A percentile compares a stretch with the other conserved stretches of the same genome.
Conservation (phyloP, 2,797 vertebrate species). For the Eutrigla gurnardus region DNA sequence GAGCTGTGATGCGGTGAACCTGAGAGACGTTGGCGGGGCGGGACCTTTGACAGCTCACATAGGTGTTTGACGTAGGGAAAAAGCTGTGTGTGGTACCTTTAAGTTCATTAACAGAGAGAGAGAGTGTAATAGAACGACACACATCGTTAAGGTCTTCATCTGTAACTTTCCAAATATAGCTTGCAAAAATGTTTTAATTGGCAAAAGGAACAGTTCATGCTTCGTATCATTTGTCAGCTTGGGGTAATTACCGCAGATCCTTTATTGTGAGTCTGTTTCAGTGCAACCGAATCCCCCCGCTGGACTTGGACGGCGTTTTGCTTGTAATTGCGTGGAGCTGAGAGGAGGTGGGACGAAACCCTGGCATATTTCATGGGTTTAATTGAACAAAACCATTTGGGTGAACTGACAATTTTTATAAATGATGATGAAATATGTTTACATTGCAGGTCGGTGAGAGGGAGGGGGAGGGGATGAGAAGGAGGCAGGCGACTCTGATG, state of each 20-base stretch:
- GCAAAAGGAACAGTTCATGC: constrained; percentile 68
- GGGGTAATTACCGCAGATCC: constrained; percentile 73
- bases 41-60: constrained; percentile 40
- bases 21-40: constrained; percentile 52
- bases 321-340: constrained; percentile 72
- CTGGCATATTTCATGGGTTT: constrained; percentile 84
- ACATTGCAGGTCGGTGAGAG: constrained; percentile 56
- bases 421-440: constrained; percentile 80
- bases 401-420: constrained; percentile 68
- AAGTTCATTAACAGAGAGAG: constrained; percentile 34
- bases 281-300: constrained; percentile 69
- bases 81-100: constrained; percentile 48
- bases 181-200: constrained; percentile 73
- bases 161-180: constrained; percentile 66
- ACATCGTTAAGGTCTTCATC: constrained; percentile 52
- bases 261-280: constrained; percentile 69
- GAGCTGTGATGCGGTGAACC: constrained; percentile 69
- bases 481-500: constrained; percentile 9
- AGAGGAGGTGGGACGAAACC: constrained; percentile 73
- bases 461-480: constrained; percentile 47
- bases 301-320: constrained; percentile 70
- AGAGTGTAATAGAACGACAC: constrained; percentile 44
- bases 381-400: constrained; percentile 81
- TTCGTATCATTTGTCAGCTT: constrained; percentile 81
- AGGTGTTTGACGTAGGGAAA: constrained; percentile 52